Evolutionary conservation across 2,113 vertebrate species (phyloP).

Genomic region (Bubalus kerabau): DNA sequence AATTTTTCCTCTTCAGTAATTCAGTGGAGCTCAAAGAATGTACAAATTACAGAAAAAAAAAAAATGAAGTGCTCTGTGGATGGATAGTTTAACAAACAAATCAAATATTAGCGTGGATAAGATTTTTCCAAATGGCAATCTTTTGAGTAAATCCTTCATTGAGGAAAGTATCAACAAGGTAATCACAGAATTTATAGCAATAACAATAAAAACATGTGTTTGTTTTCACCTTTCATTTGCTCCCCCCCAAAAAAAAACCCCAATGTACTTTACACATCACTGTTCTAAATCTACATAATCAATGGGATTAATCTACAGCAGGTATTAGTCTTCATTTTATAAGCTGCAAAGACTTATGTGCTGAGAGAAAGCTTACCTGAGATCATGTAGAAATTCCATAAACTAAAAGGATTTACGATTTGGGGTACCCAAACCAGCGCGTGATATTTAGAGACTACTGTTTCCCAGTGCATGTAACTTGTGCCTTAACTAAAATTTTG

Average conservation of each 20-base stretch:
- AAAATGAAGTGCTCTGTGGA: neutral
- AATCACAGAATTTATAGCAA: neutral
- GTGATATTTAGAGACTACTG: constrained; percentile 11
- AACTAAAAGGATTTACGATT: neutral
- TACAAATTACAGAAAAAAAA: neutral
- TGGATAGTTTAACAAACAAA: neutral
- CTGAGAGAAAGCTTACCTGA: neutral
- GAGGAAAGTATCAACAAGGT: neutral
- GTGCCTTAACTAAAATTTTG: constrained; percentile 41
- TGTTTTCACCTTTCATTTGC: constrained; percentile 31
- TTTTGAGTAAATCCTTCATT: constrained; percentile 5
- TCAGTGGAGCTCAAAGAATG: neutral
- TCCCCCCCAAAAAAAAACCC: neutral
- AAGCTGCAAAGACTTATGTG: neutral
- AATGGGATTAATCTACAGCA: neutral
- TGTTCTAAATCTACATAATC: constrained; percentile 30
- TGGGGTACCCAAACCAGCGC: neutral
- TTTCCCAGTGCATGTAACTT: constrained; percentile 32
- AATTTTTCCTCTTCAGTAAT: neutral
- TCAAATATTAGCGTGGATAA: neutral
- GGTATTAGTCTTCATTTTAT: constrained; percentile 23
- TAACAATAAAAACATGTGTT: constrained; percentile 1
- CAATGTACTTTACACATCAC: neutral
- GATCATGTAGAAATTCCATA: neutral
- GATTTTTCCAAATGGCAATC: neutral